phyloP scores from a whole-genome alignment of 1,140 invertebrate genomes.

The Sitobion miscanthi region DNA sequence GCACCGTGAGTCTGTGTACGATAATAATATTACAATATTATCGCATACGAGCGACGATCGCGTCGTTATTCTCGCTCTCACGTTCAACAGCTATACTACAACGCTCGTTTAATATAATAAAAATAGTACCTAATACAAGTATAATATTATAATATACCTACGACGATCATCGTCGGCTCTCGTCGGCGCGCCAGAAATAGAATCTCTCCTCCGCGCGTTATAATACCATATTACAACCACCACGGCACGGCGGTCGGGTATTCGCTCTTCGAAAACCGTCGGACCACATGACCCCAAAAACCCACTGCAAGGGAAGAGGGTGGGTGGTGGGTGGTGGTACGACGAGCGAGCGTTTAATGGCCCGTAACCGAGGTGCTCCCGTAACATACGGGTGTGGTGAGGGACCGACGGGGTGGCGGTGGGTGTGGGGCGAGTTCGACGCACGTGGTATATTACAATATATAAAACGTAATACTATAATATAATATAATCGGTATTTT shows the following conservation, averaged over 20 bases:
- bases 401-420: not conserved
- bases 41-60: not conserved
- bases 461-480: not conserved
- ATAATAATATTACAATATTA: constrained; percentile 9
- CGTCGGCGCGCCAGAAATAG: constrained; percentile 40
- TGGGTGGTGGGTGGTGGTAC: not conserved
- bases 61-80: not conserved
- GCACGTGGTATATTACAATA: not conserved
- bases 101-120: not conserved
- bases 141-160: not conserved
- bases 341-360: constrained; percentile 27
- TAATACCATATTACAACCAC: not conserved
- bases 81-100: not conserved
- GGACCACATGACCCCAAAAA: constrained; percentile 48
- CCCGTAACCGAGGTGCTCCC: constrained; percentile 17
- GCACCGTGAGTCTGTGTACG: not conserved
- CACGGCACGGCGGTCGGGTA: not conserved
- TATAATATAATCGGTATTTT: constrained; percentile 20
- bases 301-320: not conserved
- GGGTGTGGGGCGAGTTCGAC: not conserved
- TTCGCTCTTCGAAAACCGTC: constrained; percentile 21
- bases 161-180: constrained; percentile 7
- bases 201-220: not conserved
- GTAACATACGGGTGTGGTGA: not conserved
- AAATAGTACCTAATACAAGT: not conserved